These are phyloP conservation scores for Gymnoscopelus braueri DNA, from an alignment of 2,797 vertebrate genomes.

Conservation along the genomic window DNA sequence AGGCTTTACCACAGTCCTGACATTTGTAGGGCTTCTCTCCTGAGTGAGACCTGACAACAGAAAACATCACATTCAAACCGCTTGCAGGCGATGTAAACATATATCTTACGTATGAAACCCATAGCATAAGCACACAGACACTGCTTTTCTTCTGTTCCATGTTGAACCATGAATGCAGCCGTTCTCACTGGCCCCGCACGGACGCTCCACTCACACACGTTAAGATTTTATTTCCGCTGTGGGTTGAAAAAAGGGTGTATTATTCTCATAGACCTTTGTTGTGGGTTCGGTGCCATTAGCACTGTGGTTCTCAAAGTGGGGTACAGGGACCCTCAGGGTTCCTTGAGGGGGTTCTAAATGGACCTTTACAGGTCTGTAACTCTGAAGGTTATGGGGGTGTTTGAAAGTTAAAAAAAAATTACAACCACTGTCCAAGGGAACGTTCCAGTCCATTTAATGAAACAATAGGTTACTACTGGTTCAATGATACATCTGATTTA, in stretches of 20 bases:
- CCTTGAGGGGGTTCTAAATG: too few relatives aligned
- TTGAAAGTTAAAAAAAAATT: background rate
- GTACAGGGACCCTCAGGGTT: too few relatives aligned
- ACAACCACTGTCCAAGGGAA: background rate
- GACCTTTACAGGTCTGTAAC: too few relatives aligned
- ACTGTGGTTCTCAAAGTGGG: too few relatives aligned
- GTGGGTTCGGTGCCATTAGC: too few relatives aligned
- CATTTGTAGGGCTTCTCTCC: conserved; percentile 88
- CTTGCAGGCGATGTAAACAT: background rate
- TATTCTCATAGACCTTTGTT: too few relatives aligned
- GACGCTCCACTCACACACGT: too few relatives aligned
- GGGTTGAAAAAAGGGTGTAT: background rate
- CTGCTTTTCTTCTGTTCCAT: too few relatives aligned
- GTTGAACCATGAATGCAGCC: too few relatives aligned
- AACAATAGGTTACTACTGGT: background rate
- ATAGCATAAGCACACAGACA: background rate
- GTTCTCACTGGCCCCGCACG: too few relatives aligned
- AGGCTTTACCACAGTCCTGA: conserved; percentile 86
- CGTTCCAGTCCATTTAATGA: background rate
- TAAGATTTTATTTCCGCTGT: too few relatives aligned
- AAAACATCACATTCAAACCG: conserved; percentile 23
- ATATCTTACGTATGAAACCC: background rate
- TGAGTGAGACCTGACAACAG: conserved; percentile 80
- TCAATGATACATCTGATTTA: background rate
- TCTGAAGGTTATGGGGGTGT: too few relatives aligned